Base-by-base conservation (phyloP, 2,113 vertebrate genomes). In the Ceyx margarethae region DNA sequence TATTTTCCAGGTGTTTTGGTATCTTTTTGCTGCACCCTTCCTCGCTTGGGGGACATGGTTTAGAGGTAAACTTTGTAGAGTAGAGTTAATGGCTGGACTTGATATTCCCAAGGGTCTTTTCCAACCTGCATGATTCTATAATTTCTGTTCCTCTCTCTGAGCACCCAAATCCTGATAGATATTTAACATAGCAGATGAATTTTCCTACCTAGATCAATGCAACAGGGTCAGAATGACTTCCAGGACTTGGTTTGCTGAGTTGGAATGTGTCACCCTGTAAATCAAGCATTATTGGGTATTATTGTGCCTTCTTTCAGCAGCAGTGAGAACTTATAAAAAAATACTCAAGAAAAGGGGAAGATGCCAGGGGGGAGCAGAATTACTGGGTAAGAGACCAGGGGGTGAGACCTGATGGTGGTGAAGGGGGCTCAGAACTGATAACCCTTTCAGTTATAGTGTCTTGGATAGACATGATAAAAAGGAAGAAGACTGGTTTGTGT, bases 141-240 rank as follows among this genome's bases (percentile, higher is more conserved):
- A 2, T 33, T 86, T 74, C 65, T 89, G 15, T 42, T 74, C 15
- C 21, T 28, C 1, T 15, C 29, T 45, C 21, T 33, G 18, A 60
- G 18, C 25, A 37, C 15, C 18, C 25, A 48, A 1, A 9, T 69
- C 54, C 9, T 57, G 54, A 35, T 61, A 72, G 51, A 75, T 64
- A 51, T 37, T 23, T 37, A 37, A 20, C 1, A 0, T 1, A 6
- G 28, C 15, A 33, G 48, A 12, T 43, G 69, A 40, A 66, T 11
- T 5, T 89, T 19, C 60, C 43, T 46, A 15, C 28, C 19, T 21
- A 66, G 67, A 13, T 35, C 58, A 2, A 2, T 12, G 4, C 3
- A 68, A 1, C 13, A 61, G 42, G 28, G 25, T 76, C 21, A 37
- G 75, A 42, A 35, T 22, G 37, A 53, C 72, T 50, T 35, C 31